Evolutionary conservation across 2,797 vertebrate genomes (phyloP).

Genomic region (Phoebastria nigripes): DNA sequence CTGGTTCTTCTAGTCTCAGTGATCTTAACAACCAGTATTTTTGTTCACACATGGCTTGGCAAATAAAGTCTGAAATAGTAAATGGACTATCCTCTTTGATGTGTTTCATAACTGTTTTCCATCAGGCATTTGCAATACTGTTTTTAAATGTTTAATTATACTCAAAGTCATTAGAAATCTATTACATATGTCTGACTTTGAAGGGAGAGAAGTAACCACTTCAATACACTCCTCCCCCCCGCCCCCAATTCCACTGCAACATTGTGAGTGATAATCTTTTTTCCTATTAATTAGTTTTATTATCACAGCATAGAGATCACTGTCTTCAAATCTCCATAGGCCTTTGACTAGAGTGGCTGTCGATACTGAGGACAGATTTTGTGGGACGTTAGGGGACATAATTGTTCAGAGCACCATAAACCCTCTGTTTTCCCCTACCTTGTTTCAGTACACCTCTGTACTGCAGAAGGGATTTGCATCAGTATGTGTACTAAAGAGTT

Average conservation of each 20-base stretch:
- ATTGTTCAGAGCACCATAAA: not conserved
- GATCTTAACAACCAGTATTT: not conserved
- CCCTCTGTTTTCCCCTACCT: not conserved
- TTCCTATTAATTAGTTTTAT: not conserved
- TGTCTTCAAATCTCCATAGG: not conserved
- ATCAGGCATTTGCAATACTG: conserved; percentile 3
- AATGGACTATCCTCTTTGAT: not conserved
- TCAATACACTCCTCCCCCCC: not conserved
- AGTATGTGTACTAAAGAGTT: not conserved
- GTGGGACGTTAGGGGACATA: not conserved
- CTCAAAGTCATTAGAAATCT: not conserved
- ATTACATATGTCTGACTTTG: not conserved
- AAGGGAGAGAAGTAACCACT: not conserved
- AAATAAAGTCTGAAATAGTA: conserved; percentile 36
- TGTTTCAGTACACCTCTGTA: not conserved
- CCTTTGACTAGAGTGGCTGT: not conserved
- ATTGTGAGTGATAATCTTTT: not conserved
- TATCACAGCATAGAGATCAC: not conserved
- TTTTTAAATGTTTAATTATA: not conserved
- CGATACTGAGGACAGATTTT: not conserved
- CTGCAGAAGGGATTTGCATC: not conserved
- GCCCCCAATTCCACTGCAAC: not conserved
- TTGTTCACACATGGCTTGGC: conserved; percentile 11
- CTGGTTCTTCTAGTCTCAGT: not conserved
- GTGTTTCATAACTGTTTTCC: conserved; percentile 12